Evolutionary conservation across 1,140 invertebrate species (phyloP), one percentile per base, ranked within the genome.

Genomic region (Lutraria rhynchaena): DNA sequence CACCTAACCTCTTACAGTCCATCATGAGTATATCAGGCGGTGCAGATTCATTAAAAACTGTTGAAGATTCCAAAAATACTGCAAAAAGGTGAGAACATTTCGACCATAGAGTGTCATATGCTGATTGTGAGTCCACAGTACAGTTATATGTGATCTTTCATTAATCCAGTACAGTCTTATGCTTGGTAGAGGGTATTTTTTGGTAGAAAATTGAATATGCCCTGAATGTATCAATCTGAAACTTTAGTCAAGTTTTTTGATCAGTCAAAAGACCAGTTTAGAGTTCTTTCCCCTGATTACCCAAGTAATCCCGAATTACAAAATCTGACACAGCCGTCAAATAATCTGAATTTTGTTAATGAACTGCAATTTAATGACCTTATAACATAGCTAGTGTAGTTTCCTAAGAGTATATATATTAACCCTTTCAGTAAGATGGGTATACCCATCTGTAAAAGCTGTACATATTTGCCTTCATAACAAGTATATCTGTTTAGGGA

Each of bases 1-100:
- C 22, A 17, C n/a, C 73, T 27, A 61, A 24, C 33, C 49, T 75
- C n/a, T 46, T 61, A 61, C 69, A 75, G 73, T 75, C 73, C 5
- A 22, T 60, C 29, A 67, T 49, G 73, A 61, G 55, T 31, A 49
- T 46, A 19, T 44, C 55, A 27, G n/a, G 49, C 2, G 41, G 51
- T 44, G 31, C 22, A 11, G 73, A 75, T 24, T 63, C 73, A 27
- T 41, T 75, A 19, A 57, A 75, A 24, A 41, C 44, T 4, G 17
- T 75, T 9, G 73, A 75, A 35, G 73, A 75, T 35, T 46, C 37
- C 3, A 75, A 41, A 29, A 58, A 29, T 22, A 61, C 73, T 9
- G 37, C 27, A 19, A 75, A 63, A 75, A 57, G 17, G 73, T 75
- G 33, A 61, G 57, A 41, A 41, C 37, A 41, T 41, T 7, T 41